Conservation (phyloP, 2,888 invertebrate genomes). For the Amblyjoppa proteus region DNA sequence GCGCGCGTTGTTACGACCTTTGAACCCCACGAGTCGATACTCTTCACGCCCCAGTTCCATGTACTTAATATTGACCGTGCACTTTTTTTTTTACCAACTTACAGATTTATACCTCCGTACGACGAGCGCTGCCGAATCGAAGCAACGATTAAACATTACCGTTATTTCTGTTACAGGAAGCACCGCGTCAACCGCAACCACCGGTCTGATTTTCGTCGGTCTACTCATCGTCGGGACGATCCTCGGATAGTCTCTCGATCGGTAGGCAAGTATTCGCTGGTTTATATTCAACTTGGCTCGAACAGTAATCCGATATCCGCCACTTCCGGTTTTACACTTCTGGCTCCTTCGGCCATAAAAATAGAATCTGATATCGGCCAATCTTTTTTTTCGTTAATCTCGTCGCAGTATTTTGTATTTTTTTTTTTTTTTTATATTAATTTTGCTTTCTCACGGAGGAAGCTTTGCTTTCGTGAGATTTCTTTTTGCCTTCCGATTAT, state of each 20-base stretch:
- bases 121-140: neutral
- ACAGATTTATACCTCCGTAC: neutral
- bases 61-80: constrained; percentile 20
- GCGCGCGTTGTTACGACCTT: constrained; percentile 27
- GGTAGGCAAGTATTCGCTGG: constrained; percentile 40
- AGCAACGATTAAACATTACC: neutral
- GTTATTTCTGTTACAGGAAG: constrained; percentile 59
- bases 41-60: constrained; percentile 27
- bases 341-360: neutral
- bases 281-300: neutral
- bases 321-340: neutral
- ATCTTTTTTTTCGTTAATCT: too few relatives aligned
- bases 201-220: constrained; percentile 49
- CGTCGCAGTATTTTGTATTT: too few relatives aligned
- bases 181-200: constrained; percentile 39
- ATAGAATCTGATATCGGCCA: too few relatives aligned
- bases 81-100: neutral
- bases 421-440: too few relatives aligned
- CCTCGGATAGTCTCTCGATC: constrained; percentile 42
- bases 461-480: too few relatives aligned
- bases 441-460: too few relatives aligned
- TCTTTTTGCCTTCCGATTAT: too few relatives aligned
- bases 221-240: constrained; percentile 42
- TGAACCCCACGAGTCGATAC: constrained; percentile 32
- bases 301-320: neutral